Evolutionary conservation across 2,113 vertebrate species (phyloP), one percentile per base, ranked within the genome.

Genomic region (Ictidomys tridecemlineatus): DNA sequence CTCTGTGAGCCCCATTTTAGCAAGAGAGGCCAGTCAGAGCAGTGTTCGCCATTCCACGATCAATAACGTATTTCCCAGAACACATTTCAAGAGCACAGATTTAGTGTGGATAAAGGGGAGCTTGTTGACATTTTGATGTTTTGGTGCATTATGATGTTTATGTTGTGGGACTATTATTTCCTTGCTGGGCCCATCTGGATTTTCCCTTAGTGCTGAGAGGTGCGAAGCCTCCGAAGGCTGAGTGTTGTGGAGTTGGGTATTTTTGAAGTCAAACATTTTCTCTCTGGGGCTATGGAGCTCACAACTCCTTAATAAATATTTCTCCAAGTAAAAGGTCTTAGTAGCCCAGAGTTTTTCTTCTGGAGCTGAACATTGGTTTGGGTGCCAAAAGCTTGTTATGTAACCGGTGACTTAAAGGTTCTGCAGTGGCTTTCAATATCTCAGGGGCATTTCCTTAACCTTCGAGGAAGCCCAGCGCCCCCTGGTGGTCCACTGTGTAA

Each of bases 201-300:
- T 45, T 14, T 30, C 37, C 45, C n/a, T 2, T 0, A 58, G 13
- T 39, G 56, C 67, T 53, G 53, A 22, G 51, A 39, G 2, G 9
- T 24, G 42, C 14, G 37, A 17, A 39, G 11, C 0, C 0, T 18
- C 0, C 12, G 4, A 22, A 39, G 56, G 56, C 22, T 20, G 56
- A 22, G 56, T 26, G 61, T 63, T 10, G 24, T 63, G 61, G 61
- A 17, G 11, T 12, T 10, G 2, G 14, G 1, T 13, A 53, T 14
- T 45, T 74, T 84, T 24, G 9, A 56, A 34, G 53, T 32, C 22
- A 73, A 74, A 45, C 45, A 12, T 39, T 61, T 72, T 79, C 85
- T 91, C 12, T 45, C 45, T 9, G 63, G 39, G n/a, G 11, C 51
- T 20, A 12, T 10, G 4, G 17, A 61, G n/a, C 28, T 67, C 32